Conservation (phyloP, 2,113 vertebrate genomes). For the Furnarius figulus region DNA sequence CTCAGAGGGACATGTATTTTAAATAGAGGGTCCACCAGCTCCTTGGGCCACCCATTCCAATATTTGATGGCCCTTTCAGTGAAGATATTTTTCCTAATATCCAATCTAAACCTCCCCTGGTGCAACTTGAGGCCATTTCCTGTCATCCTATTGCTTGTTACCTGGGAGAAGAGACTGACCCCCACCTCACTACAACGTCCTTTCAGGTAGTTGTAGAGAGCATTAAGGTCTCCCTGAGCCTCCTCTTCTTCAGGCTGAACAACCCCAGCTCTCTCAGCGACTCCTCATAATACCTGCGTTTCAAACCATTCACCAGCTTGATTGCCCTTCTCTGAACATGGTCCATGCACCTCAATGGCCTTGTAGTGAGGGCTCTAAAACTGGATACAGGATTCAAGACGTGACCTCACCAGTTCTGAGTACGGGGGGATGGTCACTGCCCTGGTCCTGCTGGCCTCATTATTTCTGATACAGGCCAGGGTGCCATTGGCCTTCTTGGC, state of each 20-base stretch:
- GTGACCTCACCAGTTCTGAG: fast-evolving
- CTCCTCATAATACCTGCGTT: background rate
- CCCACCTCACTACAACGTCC: background rate
- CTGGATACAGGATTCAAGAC: background rate
- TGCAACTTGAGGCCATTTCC: background rate
- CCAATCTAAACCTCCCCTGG: background rate
- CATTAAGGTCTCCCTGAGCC: background rate
- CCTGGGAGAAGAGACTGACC: background rate
- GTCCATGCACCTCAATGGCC: background rate
- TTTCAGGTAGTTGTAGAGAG: background rate
- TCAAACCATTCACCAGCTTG: background rate
- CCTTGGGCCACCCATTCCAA: background rate
- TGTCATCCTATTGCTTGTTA: background rate
- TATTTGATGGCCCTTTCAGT: background rate
- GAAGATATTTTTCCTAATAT: background rate
- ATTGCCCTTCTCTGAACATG: background rate
- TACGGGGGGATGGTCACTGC: fast-evolving
- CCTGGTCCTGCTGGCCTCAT: background rate
- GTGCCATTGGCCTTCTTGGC: background rate
- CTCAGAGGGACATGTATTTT: background rate
- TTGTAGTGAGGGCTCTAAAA: background rate
- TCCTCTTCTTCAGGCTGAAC: background rate
- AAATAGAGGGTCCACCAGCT: background rate
- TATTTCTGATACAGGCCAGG: background rate
- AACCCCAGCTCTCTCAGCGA: background rate